Base-by-base conservation (phyloP, 2,888 invertebrate species). In the Hydroisotoma schaefferi region DNA sequence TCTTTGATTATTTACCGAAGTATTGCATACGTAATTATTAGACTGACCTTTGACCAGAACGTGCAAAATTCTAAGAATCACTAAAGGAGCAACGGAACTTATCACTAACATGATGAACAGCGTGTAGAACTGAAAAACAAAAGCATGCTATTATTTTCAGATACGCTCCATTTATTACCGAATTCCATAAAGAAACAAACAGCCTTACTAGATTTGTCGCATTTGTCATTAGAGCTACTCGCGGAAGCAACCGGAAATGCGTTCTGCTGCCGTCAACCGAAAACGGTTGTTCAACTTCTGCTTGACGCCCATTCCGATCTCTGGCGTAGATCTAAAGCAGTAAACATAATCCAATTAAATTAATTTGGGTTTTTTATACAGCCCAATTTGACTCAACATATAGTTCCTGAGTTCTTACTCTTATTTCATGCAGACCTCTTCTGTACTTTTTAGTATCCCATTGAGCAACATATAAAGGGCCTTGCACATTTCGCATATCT, bases 151-250 rank as follows among this genome's bases (percentile, higher is more conserved):
- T 33, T 55, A 23, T 38, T n/a, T 28, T 4, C n/a, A 28, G 12
- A 27, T 54, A 59, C n/a, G n/a, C n/a, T n/a, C n/a, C n/a, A n/a
- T n/a, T n/a, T n/a, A n/a, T n/a, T n/a, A n/a, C n/a, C n/a, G n/a
- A n/a, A n/a, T n/a, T n/a, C n/a, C n/a, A n/a, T n/a, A n/a, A n/a
- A n/a, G n/a, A n/a, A n/a, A n/a, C n/a, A n/a, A n/a, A 49, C 22
- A n/a, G 22, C 37, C 81, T 87, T 81, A 91, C 90, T 75, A 88
- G 79, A 71, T 79, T 78, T 69, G 84, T 85, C 51, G 87, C 84
- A 76, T 89, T 84, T 49, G 85, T 79, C 89, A 90, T 90, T 1
- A 94, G 81, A 48, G 87, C 79, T 62, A 91, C 78, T 75, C 88
- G 82, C 8, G 89, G 82, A 63, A 84, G 75, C 47, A 90, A 73